Percentiles rank a stretch among this genome's conserved stretches.
Conservation (phyloP, 64 coral and sea anemone species). For the Trachythela sp. region DNA sequence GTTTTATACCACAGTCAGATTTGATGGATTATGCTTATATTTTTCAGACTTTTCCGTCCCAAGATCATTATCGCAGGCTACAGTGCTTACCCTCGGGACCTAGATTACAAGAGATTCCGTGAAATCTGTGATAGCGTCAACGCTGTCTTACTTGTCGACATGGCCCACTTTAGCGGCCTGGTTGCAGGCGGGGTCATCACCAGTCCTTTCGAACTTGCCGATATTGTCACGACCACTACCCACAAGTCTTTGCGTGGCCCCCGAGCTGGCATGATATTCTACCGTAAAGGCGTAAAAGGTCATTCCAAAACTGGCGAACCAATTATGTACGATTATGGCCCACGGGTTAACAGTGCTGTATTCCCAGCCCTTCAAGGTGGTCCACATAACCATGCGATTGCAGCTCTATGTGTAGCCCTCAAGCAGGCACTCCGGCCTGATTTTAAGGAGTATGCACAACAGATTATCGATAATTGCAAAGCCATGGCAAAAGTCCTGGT, state of each 20-base stretch:
- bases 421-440: slow-evolving; percentile 81
- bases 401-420: slow-evolving; percentile 71
- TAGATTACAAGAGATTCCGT: slow-evolving; percentile 85
- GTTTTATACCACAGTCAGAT: too few relatives aligned
- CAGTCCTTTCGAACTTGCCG: slow-evolving; percentile 82
- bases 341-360: slow-evolving; percentile 68
- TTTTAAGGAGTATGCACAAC: slow-evolving; percentile 85
- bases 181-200: slow-evolving; percentile 71
- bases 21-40: background rate
- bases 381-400: slow-evolving; percentile 91
- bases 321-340: slow-evolving; percentile 85
- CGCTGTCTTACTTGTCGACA: slow-evolving; percentile 75
- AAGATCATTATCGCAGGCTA: slow-evolving; percentile 94
- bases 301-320: slow-evolving; percentile 94
- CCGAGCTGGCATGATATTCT: slow-evolving; percentile 91
- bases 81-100: slow-evolving; percentile 83
- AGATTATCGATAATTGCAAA: slow-evolving; percentile 78
- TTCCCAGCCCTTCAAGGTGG: slow-evolving; percentile 95
- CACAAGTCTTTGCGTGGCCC: slow-evolving; percentile 93
- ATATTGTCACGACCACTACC: slow-evolving; percentile 93
- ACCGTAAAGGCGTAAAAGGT: slow-evolving; percentile 91
- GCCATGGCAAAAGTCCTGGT: slow-evolving; percentile 73
- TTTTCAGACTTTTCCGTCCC: slow-evolving; percentile 66
- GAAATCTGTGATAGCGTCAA: slow-evolving; percentile 76
- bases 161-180: slow-evolving; percentile 93